Evolutionary conservation across 2,113 vertebrate genomes (phyloP).

Genomic region (Aspidoscelis tigris): DNA sequence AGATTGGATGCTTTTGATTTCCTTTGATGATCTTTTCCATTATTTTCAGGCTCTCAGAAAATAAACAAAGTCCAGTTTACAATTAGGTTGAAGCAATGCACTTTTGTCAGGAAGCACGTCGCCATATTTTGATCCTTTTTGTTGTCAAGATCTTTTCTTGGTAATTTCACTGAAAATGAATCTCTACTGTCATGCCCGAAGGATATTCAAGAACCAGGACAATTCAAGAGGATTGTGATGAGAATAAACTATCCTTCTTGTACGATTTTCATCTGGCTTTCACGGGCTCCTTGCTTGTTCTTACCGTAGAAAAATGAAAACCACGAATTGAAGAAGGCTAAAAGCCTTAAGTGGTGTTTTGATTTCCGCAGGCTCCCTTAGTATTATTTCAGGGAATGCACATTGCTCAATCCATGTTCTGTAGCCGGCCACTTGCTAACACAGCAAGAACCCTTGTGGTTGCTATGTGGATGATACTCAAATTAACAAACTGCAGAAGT

Average conservation of each 20-base stretch:
- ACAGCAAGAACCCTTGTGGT: not conserved
- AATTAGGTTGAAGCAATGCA: not conserved
- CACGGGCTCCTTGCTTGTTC: conserved; percentile 94
- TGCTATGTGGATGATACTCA: not conserved
- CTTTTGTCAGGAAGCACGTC: not conserved
- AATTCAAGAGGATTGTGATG: not conserved
- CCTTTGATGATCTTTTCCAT: not conserved
- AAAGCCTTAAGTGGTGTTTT: not conserved
- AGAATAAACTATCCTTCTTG: not conserved
- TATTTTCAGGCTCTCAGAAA: conserved; percentile 20
- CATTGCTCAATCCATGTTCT: not conserved
- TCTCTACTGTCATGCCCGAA: not conserved
- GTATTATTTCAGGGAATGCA: not conserved
- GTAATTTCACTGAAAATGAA: not conserved
- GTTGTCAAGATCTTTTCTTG: not conserved
- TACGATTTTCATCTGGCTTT: conserved; percentile 84
- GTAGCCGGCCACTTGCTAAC: not conserved
- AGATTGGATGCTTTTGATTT: not conserved
- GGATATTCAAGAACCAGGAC: not conserved
- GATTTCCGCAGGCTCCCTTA: not conserved
- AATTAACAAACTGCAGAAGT: not conserved
- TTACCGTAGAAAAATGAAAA: conserved; percentile 77
- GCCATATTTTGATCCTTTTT: not conserved
- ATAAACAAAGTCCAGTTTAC: not conserved
- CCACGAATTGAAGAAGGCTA: not conserved